Percentiles rank a stretch among this genome's conserved stretches.
These are phyloP conservation scores for Andrena cerasifolii DNA, from an alignment of 1,140 invertebrate species.

Conservation along the genomic window DNA sequence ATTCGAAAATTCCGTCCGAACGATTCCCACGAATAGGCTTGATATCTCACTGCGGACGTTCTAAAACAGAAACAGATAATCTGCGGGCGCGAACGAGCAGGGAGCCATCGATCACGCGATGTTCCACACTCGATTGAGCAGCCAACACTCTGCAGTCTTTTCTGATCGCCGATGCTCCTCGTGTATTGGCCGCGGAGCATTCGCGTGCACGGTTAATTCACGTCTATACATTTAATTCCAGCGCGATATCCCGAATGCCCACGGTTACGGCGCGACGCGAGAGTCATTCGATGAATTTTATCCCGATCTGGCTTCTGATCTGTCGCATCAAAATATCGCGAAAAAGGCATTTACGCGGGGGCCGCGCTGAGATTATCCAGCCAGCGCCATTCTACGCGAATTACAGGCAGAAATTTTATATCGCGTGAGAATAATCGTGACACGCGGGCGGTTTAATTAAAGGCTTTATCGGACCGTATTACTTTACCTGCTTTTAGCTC, in stretches of 20 bases:
- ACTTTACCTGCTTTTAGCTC: constrained; percentile 15
- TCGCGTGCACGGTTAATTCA: constrained; percentile 18
- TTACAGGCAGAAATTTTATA: constrained; percentile 18
- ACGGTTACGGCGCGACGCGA: neutral
- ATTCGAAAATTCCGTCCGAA: neutral
- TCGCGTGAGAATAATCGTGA: constrained; percentile 28
- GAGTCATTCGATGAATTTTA: too few species aligned
- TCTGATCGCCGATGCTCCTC: neutral
- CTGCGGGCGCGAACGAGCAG: neutral
- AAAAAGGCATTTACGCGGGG: too few species aligned
- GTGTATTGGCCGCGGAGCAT: neutral
- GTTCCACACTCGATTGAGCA: constrained; percentile 28
- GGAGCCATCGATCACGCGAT: constrained; percentile 39
- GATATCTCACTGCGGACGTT: neutral
- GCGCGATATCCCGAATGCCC: neutral
- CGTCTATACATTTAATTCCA: constrained; percentile 6
- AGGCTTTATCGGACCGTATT: constrained; percentile 7
- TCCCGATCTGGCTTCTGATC: too few species aligned
- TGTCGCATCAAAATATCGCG: too few species aligned
- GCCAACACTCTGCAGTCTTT: constrained; percentile 24
- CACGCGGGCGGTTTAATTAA: constrained; percentile 21
- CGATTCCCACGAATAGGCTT: neutral
- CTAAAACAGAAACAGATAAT: constrained; percentile 33
- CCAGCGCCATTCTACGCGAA: neutral
- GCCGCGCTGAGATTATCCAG: constrained; percentile 6